Base-by-base conservation (phyloP, 2,888 invertebrate genomes). In the Iphiclides podalirius region DNA sequence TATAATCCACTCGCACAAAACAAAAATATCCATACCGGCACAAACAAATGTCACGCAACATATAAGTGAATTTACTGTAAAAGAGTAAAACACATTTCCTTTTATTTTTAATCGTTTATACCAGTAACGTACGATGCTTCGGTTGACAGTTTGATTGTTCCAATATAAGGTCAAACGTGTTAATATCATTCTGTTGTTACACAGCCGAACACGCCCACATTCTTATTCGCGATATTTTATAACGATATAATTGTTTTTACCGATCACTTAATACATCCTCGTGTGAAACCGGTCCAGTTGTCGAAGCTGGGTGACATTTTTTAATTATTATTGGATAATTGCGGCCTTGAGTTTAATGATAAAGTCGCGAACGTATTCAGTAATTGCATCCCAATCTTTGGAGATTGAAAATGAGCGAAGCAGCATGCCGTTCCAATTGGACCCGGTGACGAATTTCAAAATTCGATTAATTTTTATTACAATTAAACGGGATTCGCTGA, bases 41-140 rank as follows among this genome's bases (percentile, higher is more conserved):
- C 36, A 40, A 40, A 36, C 16, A 47, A 47, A 47, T 47, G 41
- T 47, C 47, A 41, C 36, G 8, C 36, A 15, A 41, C 28, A 47
- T 35, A 41, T 41, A 47, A 47, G 12, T 16, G 36, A 14, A 34
- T 33, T 31, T 14, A 46, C 20, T 26, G 20, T 7, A 11, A 33
- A 23, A 8, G 26, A 4, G 26, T 8, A 49, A 16, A 49, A 43
- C 37, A 43, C 39, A 39, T 49, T 49, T 49, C 39, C 23, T 47
- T 35, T 33, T 40, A n/a, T 40, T 41, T 50, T 50, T 44, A 31
- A 45, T 41, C 28, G 35, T 34, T 45, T 20, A 4, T 20, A n/a
- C 3, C 33, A 20, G n/a, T 34, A 35, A 34, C 12, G n/a, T n/a
- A 11, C 31, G 23, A 43, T 33, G 15, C 23, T 16, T 31, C 38